Evolutionary conservation across 1,140 invertebrate genomes (phyloP).

Genomic region (Leptoteleia sp.): DNA sequence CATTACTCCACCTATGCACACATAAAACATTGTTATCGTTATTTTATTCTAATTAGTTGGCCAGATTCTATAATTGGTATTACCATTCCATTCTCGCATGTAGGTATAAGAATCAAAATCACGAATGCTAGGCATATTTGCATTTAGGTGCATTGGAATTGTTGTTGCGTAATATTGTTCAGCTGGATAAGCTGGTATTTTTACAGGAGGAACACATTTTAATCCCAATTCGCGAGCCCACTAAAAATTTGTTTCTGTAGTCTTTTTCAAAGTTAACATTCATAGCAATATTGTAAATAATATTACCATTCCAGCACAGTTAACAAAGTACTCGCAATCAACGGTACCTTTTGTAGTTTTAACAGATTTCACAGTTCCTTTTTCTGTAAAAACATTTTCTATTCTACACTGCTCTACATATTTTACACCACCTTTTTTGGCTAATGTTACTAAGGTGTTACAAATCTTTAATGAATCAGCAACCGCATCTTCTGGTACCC

Average conservation of each 20-base stretch:
- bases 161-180: constrained; percentile 87
- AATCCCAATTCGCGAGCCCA: constrained; percentile 87
- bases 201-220: constrained; percentile 83
- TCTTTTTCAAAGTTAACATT: neutral
- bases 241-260: constrained; percentile 71
- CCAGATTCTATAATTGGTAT: neutral
- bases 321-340: constrained; percentile 87
- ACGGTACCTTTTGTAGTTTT: constrained; percentile 84
- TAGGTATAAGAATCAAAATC: constrained; percentile 88
- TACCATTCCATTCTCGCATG: constrained; percentile 81
- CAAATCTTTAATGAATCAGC: constrained; percentile 85
- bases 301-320: constrained; percentile 87
- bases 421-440: constrained; percentile 83
- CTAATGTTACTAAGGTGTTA: constrained; percentile 83
- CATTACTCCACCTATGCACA: constrained; percentile 78
- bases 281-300: neutral
- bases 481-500: constrained; percentile 88
- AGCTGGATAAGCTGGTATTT: constrained; percentile 87
- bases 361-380: constrained; percentile 83
- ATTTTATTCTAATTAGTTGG: neutral
- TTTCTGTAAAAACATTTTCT: constrained; percentile 83
- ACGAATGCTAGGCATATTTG: constrained; percentile 82
- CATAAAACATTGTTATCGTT: neutral
- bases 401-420: constrained; percentile 85
- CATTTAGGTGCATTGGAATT: constrained; percentile 42